Conservation (phyloP, 2,113 vertebrate genomes). For the Lutjanus erythropterus region DNA sequence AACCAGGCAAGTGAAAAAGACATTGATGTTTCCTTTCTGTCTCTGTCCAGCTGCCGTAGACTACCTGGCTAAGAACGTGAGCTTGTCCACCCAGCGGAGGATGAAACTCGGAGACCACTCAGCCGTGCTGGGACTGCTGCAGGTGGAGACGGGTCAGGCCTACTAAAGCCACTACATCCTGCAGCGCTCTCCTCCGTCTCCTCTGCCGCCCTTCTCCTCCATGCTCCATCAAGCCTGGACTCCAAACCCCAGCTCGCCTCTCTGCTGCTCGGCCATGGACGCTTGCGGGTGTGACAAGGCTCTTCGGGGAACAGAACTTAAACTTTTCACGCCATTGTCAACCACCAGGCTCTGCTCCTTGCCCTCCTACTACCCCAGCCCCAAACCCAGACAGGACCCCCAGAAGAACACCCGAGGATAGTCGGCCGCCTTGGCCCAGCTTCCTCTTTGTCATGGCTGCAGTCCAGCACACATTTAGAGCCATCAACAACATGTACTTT, state of each 20-base stretch:
- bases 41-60: slow-evolving; percentile 91
- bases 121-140: slow-evolving; percentile 96
- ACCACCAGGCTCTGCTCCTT: slow-evolving; percentile 49
- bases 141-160: slow-evolving; percentile 98
- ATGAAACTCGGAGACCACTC: slow-evolving; percentile 99
- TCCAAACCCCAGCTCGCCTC: slow-evolving; percentile 51
- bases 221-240: slow-evolving; percentile 65
- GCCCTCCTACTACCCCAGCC: slow-evolving; percentile 15
- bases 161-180: slow-evolving; percentile 84
- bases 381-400: slow-evolving; percentile 52
- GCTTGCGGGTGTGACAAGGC: slow-evolving; percentile 36
- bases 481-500: slow-evolving; percentile 77
- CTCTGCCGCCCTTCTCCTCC: slow-evolving; percentile 52
- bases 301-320: slow-evolving; percentile 40
- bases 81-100: slow-evolving; percentile 96
- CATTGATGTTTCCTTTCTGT: slow-evolving; percentile 10
- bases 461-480: slow-evolving; percentile 72
- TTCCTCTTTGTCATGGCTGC: slow-evolving; percentile 65
- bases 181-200: slow-evolving; percentile 15
- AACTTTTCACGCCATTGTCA: slow-evolving; percentile 47
- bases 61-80: slow-evolving; percentile 99
- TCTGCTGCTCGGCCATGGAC: slow-evolving; percentile 49
- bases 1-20: no score
- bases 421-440: slow-evolving; percentile 39
- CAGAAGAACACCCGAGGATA: slow-evolving; percentile 38